A percentile compares a stretch with the other conserved stretches of the same genome.
These are phyloP conservation scores for Smithornis capensis DNA, from an alignment of 2,113 vertebrate genomes.

Conservation along the genomic window DNA sequence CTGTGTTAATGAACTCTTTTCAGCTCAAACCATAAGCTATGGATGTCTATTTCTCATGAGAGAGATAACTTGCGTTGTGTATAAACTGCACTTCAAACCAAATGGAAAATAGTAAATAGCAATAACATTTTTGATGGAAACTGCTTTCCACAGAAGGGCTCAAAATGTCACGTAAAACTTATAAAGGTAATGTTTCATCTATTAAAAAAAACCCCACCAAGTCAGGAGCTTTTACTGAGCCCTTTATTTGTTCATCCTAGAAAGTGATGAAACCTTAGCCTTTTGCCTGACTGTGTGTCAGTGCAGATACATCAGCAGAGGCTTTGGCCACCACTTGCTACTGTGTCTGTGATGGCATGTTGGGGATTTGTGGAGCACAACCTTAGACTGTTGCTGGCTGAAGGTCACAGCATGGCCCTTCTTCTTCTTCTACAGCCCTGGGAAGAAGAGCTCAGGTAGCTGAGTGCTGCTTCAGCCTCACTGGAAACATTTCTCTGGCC, in stretches of 20 bases:
- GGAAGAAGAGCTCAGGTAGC: background rate
- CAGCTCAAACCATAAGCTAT: background rate
- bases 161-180: background rate
- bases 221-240: background rate
- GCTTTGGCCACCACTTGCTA: background rate
- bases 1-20: constrained; percentile 10
- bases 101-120: background rate
- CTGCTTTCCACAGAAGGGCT: background rate
- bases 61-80: background rate
- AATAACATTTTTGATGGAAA: background rate
- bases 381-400: background rate
- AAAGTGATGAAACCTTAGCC: background rate
- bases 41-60: background rate
- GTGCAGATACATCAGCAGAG: background rate
- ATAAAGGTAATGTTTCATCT: background rate
- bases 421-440: background rate
- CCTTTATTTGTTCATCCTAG: background rate
- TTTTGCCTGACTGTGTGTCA: accelerated
- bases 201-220: background rate
- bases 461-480: accelerated
- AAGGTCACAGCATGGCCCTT: accelerated
- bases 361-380: background rate
- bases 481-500: background rate
- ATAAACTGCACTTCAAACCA: background rate
- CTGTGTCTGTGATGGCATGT: background rate